Percentiles rank a stretch among this genome's conserved stretches.
Conservation (phyloP, 2,797 vertebrate genomes). For the Pogoniulus pusillus region DNA sequence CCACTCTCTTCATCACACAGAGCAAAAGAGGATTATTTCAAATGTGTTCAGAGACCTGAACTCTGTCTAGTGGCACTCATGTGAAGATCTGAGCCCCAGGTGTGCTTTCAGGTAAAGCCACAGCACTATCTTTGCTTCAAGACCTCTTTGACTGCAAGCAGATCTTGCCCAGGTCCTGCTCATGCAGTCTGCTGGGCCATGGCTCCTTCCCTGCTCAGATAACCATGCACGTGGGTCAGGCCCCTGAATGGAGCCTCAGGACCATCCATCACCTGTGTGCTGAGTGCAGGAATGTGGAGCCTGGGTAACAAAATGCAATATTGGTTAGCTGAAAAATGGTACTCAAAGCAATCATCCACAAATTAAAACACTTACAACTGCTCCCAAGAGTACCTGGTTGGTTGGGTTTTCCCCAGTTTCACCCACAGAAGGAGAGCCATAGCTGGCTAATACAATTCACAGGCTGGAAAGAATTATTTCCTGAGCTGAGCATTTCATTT, state of each 20-base stretch:
- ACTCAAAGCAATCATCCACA: background rate
- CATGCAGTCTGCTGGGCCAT: background rate
- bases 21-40: conserved; percentile 39
- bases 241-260: background rate
- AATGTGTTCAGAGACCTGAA: conserved; percentile 43
- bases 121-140: background rate
- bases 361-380: background rate
- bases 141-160: background rate
- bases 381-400: background rate
- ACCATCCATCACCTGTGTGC: background rate
- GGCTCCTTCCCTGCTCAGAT: background rate
- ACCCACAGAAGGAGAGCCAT: background rate
- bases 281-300: background rate
- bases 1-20: conserved; percentile 40
- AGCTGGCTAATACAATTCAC: background rate
- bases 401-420: background rate
- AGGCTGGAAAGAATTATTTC: conserved; percentile 10
- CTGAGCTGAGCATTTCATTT: background rate
- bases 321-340: background rate
- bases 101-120: background rate
- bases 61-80: conserved; percentile 9
- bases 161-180: background rate
- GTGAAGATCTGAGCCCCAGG: conserved; percentile 19
- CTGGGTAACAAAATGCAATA: background rate
- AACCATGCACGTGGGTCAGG: background rate